A percentile compares a stretch with the other conserved stretches of the same genome.
Evolutionary conservation across 1,140 invertebrate genomes (phyloP).

Genomic region (Geopemphigus sp.): DNA sequence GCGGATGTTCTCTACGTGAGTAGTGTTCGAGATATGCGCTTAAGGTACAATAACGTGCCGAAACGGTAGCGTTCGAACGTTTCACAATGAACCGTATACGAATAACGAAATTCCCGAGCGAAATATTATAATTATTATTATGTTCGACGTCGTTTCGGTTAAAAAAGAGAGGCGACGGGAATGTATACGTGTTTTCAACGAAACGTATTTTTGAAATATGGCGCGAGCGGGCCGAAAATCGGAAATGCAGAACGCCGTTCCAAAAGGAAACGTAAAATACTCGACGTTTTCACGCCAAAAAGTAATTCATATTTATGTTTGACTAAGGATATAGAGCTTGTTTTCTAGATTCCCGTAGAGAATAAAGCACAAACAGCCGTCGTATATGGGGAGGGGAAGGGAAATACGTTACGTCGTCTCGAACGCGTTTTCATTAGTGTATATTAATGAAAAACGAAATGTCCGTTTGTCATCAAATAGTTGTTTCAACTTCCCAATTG

Average conservation of each 20-base stretch:
- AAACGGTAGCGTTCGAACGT: neutral
- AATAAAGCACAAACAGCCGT: slow-evolving; percentile 1
- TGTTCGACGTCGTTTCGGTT: neutral
- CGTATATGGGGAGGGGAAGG: neutral
- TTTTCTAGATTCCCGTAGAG: slow-evolving; percentile 11
- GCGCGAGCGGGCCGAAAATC: neutral
- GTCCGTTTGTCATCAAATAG: too few species aligned
- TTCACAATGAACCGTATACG: neutral
- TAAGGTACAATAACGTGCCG: neutral
- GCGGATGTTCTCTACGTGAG: too few species aligned
- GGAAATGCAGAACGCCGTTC: neutral
- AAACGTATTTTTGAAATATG: neutral
- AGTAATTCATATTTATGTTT: slow-evolving; percentile 27
- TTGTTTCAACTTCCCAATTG: too few species aligned
- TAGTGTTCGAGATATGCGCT: too few species aligned
- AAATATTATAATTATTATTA: neutral
- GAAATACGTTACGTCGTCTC: neutral
- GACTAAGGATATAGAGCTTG: slow-evolving; percentile 5
- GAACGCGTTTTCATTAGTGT: slow-evolving; percentile 10
- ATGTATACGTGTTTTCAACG: neutral
- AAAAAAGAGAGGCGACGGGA: neutral
- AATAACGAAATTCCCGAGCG: too few species aligned
- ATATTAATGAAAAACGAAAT: neutral
- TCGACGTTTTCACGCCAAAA: neutral
- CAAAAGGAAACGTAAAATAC: neutral